Evolutionary conservation across 2,113 vertebrate genomes (phyloP).

Genomic region (Thermophis baileyi): DNA sequence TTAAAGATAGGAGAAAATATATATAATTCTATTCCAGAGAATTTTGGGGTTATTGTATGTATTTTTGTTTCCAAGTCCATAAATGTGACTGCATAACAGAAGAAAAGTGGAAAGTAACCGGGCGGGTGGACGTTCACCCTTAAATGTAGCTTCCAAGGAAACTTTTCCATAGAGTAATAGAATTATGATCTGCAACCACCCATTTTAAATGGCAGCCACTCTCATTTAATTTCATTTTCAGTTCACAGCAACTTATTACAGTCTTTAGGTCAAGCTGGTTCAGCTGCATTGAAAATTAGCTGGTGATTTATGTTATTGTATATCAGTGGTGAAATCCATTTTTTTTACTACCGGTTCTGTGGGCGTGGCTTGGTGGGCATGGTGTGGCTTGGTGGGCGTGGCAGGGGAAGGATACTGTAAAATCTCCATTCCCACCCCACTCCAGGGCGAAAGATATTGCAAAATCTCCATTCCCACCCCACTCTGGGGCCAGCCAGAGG

Average conservation of each 20-base stretch:
- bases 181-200: background rate
- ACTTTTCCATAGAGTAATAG: background rate
- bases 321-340: too few species aligned
- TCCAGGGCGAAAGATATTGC: too few species aligned
- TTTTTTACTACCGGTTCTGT: too few species aligned
- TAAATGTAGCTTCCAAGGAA: background rate
- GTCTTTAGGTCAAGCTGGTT: background rate
- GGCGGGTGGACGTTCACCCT: background rate
- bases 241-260: slow-evolving; percentile 20
- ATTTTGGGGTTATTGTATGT: background rate
- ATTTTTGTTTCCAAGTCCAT: background rate
- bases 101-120: background rate
- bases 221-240: slow-evolving; percentile 5
- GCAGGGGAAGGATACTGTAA: too few species aligned
- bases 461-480: too few species aligned
- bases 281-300: background rate
- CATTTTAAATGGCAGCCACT: background rate
- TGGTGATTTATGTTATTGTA: slow-evolving; percentile 15
- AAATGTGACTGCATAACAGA: background rate
- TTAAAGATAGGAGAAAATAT: background rate
- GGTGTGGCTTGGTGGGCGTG: too few species aligned
- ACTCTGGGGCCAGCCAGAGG: too few species aligned
- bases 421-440: too few species aligned
- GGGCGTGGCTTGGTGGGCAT: too few species aligned
- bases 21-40: background rate